Conservation (phyloP, 2,113 vertebrate genomes). For the Sphaerodactylus townsendi region DNA sequence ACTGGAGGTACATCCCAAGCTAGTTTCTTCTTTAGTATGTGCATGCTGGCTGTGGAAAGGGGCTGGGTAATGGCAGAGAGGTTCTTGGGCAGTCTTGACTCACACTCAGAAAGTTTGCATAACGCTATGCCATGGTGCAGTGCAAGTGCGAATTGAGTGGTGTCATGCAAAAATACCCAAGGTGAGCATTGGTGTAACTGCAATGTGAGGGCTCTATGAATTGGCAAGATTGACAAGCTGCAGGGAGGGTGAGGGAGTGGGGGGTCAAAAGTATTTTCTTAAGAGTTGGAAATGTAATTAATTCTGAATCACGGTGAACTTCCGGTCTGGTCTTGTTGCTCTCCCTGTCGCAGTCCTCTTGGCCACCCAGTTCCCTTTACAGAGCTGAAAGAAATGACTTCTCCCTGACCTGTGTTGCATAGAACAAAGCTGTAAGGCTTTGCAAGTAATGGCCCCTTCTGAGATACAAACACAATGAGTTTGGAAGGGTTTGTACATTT, state of each 20-base stretch:
- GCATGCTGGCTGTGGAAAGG: background rate
- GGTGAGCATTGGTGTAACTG: too few species aligned
- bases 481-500: background rate
- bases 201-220: too few species aligned
- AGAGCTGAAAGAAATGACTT: background rate
- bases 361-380: background rate
- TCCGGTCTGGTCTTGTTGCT: background rate
- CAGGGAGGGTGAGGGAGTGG: too few species aligned
- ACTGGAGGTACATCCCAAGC: slow-evolving; percentile 81
- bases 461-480: background rate
- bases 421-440: background rate
- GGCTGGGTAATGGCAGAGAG: background rate
- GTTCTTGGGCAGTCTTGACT: too few species aligned
- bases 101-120: background rate
- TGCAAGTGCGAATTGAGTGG: background rate
- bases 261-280: too few species aligned
- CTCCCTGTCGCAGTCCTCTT: background rate
- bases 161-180: background rate
- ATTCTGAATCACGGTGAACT: background rate
- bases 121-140: background rate
- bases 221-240: too few species aligned
- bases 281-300: background rate
- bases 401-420: background rate
- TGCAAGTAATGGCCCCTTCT: background rate
- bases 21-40: background rate